Conservation (phyloP, 2,888 invertebrate species). For the Myopa testacea region DNA sequence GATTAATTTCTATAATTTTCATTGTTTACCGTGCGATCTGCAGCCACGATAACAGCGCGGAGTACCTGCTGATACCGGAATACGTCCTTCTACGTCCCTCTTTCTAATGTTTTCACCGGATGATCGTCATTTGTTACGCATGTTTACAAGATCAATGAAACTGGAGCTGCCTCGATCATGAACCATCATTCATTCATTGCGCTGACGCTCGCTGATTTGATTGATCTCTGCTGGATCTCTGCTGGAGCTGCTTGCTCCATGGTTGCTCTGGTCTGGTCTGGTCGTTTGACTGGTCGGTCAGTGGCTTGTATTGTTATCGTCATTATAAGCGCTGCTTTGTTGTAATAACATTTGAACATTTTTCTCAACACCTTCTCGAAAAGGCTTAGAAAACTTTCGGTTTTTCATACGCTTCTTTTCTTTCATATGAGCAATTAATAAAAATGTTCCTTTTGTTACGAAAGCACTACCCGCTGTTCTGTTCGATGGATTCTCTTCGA, state of each 20-base stretch:
- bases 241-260: neutral
- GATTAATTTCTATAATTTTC: slow-evolving; percentile 46
- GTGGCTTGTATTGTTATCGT: no score
- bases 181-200: slow-evolving; percentile 8
- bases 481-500: no score
- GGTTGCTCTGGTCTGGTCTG: neutral
- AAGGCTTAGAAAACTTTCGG: no score
- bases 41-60: neutral
- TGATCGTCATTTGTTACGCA: slow-evolving; percentile 56
- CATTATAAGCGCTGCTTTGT: no score
- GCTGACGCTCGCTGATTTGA: slow-evolving; percentile 32
- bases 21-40: slow-evolving; percentile 31
- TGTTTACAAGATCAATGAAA: slow-evolving; percentile 52
- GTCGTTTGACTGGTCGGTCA: no score
- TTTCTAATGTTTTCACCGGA: slow-evolving; percentile 45
- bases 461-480: no score
- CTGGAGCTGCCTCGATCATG: slow-evolving; percentile 26
- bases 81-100: neutral
- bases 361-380: no score
- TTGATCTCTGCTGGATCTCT: slow-evolving; percentile 34
- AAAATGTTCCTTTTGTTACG: no score
- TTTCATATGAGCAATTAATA: no score
- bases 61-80: neutral
- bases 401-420: no score
- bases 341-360: no score